These are phyloP conservation scores for Pollenia amentaria DNA, from an alignment of 2,888 invertebrate species.

Conservation along the genomic window DNA sequence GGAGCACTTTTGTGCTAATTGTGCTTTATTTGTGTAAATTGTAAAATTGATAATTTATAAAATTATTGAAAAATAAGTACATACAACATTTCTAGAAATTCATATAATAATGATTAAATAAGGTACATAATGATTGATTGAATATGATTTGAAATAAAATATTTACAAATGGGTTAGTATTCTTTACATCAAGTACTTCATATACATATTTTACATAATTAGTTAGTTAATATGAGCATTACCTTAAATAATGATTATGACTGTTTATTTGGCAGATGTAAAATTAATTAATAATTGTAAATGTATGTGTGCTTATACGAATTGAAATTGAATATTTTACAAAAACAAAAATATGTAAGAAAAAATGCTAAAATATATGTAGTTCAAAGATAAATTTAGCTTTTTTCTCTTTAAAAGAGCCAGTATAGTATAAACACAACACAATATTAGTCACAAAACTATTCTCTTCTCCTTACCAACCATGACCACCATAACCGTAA, in stretches of 20 bases:
- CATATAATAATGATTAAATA: not conserved
- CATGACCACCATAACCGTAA: constrained; percentile 77
- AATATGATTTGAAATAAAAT: constrained; percentile 9
- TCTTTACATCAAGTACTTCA: constrained; percentile 3
- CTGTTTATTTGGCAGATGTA: constrained; percentile 63
- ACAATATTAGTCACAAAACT: not conserved
- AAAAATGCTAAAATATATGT: too few species aligned
- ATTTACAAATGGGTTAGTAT: constrained; percentile 52
- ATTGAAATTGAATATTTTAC: not conserved
- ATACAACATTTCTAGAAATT: constrained; percentile 4
- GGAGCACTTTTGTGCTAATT: constrained; percentile 67
- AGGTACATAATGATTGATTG: constrained; percentile 9
- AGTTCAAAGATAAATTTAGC: too few species aligned
- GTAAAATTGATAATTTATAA: constrained; percentile 29
- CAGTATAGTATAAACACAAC: not conserved
- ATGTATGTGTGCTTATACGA: not conserved
- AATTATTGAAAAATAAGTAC: constrained; percentile 20
- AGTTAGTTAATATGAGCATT: constrained; percentile 17
- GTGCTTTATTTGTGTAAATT: constrained; percentile 62
- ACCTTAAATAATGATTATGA: constrained; percentile 57
- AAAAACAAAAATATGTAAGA: not conserved
- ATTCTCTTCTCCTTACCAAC: constrained; percentile 75
- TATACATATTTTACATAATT: not conserved
- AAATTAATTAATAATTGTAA: not conserved
- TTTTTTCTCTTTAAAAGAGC: too few species aligned